Evolutionary conservation across 2,797 vertebrate species (phyloP), one percentile per base, ranked within the genome.

Genomic region (Hypotaenidia okinawae): DNA sequence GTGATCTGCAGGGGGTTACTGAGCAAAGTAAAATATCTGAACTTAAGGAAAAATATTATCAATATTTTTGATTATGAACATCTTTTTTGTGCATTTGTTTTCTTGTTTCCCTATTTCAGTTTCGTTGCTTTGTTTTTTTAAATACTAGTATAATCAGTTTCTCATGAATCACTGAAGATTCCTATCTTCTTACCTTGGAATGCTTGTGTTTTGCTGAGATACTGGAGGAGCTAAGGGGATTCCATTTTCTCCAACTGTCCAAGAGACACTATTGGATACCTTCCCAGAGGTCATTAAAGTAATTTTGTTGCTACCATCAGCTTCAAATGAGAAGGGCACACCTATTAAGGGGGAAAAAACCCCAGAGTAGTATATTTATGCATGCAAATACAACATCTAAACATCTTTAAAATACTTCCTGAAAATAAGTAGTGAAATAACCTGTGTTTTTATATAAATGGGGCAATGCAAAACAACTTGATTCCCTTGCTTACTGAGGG

Each of bases 221-320:
- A 97, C 33, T 3, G 98, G 98, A 73, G 99, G 99, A 52, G 98
- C 98, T 14, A 99, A 97, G 6, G 99, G 98, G 13, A 98, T 89
- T 27, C 98, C 98, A 10, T 99, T 98, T 35, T 99, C 98, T 84
- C 98, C 98, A 22, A 98, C 43, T 7, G 98, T 99, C 99, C 99
- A 99, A 3, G 99, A 99, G 61, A 99, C 99, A 49, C 98, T 98
- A 96, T 98, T 99, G 12, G 98, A 98, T 88, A 99, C 95, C 89
- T 99, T 99, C 52, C 99, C 99, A 8, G 99, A 99, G n/a, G 99
- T 99, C 98, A 99, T 97, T 92, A 99, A 98, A 84, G 95, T 98
- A 90, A 98, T 97, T 72, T 96, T 98, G 92, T 99, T 99, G 86
- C 98, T 98, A 33, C 99, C 99, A 35, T 99, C 99, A 13, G 98